Base-by-base conservation (phyloP, 2,113 vertebrate genomes). In the Alouatta palliata region DNA sequence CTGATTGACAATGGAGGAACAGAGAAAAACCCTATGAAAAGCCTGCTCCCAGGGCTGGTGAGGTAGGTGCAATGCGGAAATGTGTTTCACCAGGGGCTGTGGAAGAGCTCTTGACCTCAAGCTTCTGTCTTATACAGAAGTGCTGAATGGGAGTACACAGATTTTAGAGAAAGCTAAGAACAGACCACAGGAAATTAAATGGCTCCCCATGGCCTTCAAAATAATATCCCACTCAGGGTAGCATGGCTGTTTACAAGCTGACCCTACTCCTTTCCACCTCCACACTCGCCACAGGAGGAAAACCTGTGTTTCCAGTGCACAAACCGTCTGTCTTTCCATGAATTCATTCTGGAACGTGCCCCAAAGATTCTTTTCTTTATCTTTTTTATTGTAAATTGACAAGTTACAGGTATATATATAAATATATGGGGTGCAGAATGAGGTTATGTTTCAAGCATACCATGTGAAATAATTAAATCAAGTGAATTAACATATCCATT, bases 131-230 rank as follows among this genome's bases (percentile, higher is more conserved):
- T 23, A 6, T 0, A 14, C 2, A 47, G 37, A 66, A 20, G 32
- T 56, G 52, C 21, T 64, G 43, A 45, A 21, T 23, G 2, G 27
- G 13, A 82, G 14, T 3, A 47, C 1, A 4, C 17, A 12, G 52
- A 30, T 37, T 94, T 80, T 43, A 81, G 23, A 77, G 83, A 84
- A 94, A 83, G 71, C 54, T 80, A 81, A 58, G n/a, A 66, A 87
- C 49, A 73, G 32, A 23, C 45, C 20, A 82, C 3, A 47, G 4
- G 27, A 71, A 23, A 43, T 8, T 83, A 68, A 68, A 35, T 13
- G 37, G 13, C 27, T 77, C 19, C 13, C 54, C 25, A 27, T 3
- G 7, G 58, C 12, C 58, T 71, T 64, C n/a, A 43, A 45, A 93
- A 79, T 73, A 43, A 77, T 85, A 52, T 56, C 35, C 25, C 1